Conservation (phyloP, 1,140 invertebrate genomes). For the Telenomus remus region DNA sequence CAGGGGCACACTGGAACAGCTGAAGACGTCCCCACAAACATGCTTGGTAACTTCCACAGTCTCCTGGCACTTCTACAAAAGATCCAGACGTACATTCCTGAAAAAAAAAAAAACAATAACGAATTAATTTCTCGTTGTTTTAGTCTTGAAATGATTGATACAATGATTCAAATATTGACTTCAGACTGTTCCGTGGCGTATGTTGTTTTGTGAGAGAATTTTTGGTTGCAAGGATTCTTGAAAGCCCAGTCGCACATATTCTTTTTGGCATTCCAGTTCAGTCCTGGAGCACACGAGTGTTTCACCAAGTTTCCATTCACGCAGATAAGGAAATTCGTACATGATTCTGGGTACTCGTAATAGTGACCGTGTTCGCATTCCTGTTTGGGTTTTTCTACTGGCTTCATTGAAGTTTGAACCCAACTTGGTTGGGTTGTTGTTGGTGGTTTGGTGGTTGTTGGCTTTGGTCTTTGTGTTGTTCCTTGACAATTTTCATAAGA, state of each 20-base stretch:
- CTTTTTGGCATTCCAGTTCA: constrained; percentile 80
- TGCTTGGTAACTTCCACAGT: constrained; percentile 84
- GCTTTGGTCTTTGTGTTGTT: constrained; percentile 25
- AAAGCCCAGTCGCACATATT: constrained; percentile 83
- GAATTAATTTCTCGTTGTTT: no score
- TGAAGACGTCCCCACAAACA: constrained; percentile 87
- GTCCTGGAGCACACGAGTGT: constrained; percentile 81
- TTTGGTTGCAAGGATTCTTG: constrained; percentile 69
- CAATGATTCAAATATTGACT: no score
- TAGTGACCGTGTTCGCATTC: constrained; percentile 75
- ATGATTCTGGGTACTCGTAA: constrained; percentile 75
- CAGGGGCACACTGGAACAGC: constrained; percentile 82
- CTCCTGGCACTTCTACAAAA: constrained; percentile 79
- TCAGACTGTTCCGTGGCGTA: no score
- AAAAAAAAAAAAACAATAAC: constrained; percentile 8
- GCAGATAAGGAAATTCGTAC: constrained; percentile 82
- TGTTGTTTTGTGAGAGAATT: constrained; percentile 44
- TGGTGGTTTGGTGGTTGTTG: constrained; percentile 31
- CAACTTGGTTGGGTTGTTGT: constrained; percentile 36
- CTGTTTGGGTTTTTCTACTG: constrained; percentile 52
- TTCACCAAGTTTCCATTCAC: constrained; percentile 80
- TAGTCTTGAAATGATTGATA: no score
- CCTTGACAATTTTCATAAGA: no score
- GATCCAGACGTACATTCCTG: constrained; percentile 79
- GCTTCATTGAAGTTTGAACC: constrained; percentile 30